Conservation (phyloP, 2,797 vertebrate species). For the Tapera naevia region DNA sequence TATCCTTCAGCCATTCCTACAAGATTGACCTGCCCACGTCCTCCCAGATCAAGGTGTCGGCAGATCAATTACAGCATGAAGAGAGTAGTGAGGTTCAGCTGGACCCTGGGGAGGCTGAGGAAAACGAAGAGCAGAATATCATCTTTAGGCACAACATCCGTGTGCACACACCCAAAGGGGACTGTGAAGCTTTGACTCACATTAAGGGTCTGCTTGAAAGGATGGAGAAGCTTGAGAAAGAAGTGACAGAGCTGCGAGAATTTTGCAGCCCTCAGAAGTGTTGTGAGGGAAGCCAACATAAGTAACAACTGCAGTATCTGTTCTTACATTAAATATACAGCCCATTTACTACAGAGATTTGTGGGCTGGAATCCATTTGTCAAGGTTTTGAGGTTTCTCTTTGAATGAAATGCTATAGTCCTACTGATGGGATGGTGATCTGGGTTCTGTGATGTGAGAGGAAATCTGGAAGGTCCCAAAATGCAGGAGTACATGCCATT, state of each 20-base stretch:
- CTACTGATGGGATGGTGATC: neutral
- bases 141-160: constrained; percentile 88
- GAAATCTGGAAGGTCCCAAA: neutral
- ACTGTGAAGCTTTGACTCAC: constrained; percentile 79
- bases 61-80: constrained; percentile 61
- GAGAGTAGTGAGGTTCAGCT: constrained; percentile 64
- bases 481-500: fast-evolving
- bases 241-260: constrained; percentile 84
- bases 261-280: constrained; percentile 81
- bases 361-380: neutral
- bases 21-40: constrained; percentile 80
- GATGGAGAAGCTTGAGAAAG: constrained; percentile 86
- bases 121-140: constrained; percentile 82
- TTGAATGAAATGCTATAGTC: neutral
- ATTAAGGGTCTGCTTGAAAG: constrained; percentile 84
- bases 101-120: constrained; percentile 16
- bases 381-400: neutral
- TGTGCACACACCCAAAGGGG: constrained; percentile 79
- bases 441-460: neutral
- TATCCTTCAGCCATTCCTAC: constrained; percentile 89
- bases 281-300: constrained; percentile 74
- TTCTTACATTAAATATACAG: neutral
- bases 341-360: neutral
- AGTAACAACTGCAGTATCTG: neutral
- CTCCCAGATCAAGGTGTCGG: constrained; percentile 77